Evolutionary conservation across 2,888 invertebrate genomes (phyloP), one percentile per base, ranked within the genome.

Genomic region (Malthinus seriepunctatus): DNA sequence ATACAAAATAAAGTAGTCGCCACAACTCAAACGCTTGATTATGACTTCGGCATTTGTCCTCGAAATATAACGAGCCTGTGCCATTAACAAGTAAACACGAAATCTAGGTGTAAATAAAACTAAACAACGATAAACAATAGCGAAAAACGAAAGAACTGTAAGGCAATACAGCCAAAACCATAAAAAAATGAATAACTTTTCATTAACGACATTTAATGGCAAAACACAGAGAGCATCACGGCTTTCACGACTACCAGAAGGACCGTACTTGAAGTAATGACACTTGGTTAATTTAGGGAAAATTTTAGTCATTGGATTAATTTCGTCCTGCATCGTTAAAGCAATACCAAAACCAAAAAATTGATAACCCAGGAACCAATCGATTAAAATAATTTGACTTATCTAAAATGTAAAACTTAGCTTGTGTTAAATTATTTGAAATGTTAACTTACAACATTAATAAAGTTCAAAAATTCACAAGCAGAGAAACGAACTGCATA

Each of bases 1-100:
- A 73, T 88, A 86, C 8, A 93, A 77, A 33, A 93, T 73, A 75
- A 91, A 92, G 88, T 91, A 92, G 75, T 92, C 91, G 0, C 89
- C 89, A 60, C 86, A 87, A 51, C 83, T 81, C 38, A 86, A 79
- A 51, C 77, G 76, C 57, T 78, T 79, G 0, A 85, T 81, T 58
- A 88, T 80, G 15, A 64, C 52, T 49, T 78, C 78, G 0, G 80
- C 79, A 35, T 82, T 76, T 65, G 78, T 80, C 23, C 78, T 79
- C 8, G 78, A 76, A 54, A 85, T 81, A 12, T 84, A 81, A 52
- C 86, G 80, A 32, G 85, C 79, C 65, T 86, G 85, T 1, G 87
- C 86, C 72, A 84, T 81, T 14, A 88, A 79, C 68, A 88, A 80
- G 63, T 84, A 80, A 35, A 83, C 79, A 9, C 89, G 84, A 42